Evolutionary conservation across 2,888 invertebrate genomes (phyloP), one percentile per base, ranked within the genome.

Genomic region (Drosophila atroscutellata): DNA sequence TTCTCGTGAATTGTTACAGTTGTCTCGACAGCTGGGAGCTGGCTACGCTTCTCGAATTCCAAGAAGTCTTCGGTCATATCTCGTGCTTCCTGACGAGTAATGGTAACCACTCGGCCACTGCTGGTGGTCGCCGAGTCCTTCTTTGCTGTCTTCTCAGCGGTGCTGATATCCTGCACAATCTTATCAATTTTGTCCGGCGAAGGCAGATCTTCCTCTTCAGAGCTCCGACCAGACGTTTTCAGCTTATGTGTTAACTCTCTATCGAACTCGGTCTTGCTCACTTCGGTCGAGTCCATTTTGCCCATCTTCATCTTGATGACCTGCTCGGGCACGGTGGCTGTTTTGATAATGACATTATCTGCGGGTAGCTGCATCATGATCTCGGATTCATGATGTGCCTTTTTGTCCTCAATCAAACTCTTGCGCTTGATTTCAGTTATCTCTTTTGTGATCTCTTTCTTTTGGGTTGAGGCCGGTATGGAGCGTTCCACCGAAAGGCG

Each of bases 381-480:
- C 75, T 93, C 93, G 20, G 93, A 93, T 68, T 93, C 93, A 37
- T 93, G 93, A 26, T 92, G 91, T 0, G 93, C 93, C 70, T 93
- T 93, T 55, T 93, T 93, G 55, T 93, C 93, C 72, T 93, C 93
- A 55, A 93, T 93, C 26, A 93, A 84, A 62, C 93, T 96, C 93
- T 96, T 96, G 56, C 96, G 94, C 90, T 94, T 95, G 37, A 96
- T 95, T 92, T 95, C 95, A 64, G 95, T 95, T 18, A 96, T 96
- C 93, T 96, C 96, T 92, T 96, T 95, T 42, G 95, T 94, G 47
- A 96, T 95, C 94, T 96, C 96, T 83, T 95, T 95, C 84, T 96
- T 95, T 90, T 96, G 96, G 81, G 95, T 95, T 5, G 96, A 96
- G 4, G 96, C 96, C 13, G 96, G 96, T 81, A 96, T 95, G 64